Base-by-base conservation (phyloP, 1,140 invertebrate genomes). In the Neodiprion fabricii region DNA sequence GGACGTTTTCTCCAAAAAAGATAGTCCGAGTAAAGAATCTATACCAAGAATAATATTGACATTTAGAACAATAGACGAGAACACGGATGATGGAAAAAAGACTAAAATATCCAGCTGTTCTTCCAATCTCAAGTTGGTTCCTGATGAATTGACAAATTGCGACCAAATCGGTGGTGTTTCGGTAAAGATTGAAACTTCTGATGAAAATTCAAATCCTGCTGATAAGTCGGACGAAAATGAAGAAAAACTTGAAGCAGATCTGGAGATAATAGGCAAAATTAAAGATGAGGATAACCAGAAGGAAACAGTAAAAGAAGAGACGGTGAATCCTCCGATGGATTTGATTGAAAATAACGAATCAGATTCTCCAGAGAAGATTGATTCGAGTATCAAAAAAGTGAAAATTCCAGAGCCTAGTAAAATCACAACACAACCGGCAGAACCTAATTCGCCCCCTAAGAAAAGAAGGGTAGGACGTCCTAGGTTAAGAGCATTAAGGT, bases 51-150 rank as follows among this genome's bases (percentile, higher is more conserved):
- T 89, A 48, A 85, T 89, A 0, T 71, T 89, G 28, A 89, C 87
- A 10, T 88, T 89, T 71, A 82, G 87, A n/a, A 85, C 87, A 14
- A 85, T 87, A 48, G 85, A 89, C 69, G 86, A 88, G 70, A 88
- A 87, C 48, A 88, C 86, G 0, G 84, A 86, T 81, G 80, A 88
- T 67, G 86, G 87, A 1, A 86, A 83, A 70, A 88, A 88, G 74
- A 87, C 84, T 0, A 87, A 88, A 68, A 88, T 87, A 73, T 88
- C 86, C 9, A 87, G 86, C 70, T 87, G 86, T 67, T 83, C 83
- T 0, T 85, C 87, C 7, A 87, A 87, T 79, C 79, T 87, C 40
- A 82, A 82, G 65, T 71, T 86, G 23, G 85, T 86, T 10, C 85
- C 87, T 9, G 85, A 89, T 72, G 86, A 89, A 71, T 67, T 88